Percentiles rank a stretch among this genome's conserved stretches.
Evolutionary conservation across 1,140 invertebrate species (phyloP).

Genomic region (Apis laboriosa): DNA sequence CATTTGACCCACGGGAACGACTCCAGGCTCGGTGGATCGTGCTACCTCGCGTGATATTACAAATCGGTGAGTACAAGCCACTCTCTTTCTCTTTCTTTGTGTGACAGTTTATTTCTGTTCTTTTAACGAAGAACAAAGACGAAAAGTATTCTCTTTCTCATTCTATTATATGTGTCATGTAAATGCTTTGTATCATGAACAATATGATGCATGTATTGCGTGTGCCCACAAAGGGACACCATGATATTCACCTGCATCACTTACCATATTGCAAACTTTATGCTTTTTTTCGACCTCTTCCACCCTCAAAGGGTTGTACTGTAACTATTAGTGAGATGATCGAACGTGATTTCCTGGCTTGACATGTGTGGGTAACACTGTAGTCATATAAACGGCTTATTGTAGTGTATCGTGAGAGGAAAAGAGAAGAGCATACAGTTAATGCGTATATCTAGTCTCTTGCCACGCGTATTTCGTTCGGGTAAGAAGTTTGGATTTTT

Average conservation of each 20-base stretch:
- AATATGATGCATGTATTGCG: background rate
- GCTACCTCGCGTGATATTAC: slow-evolving; percentile 69
- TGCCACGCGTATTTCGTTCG: slow-evolving; percentile 17
- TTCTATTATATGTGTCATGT: background rate
- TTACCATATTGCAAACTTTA: slow-evolving; percentile 45
- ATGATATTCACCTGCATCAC: slow-evolving; percentile 42
- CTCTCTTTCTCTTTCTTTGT: background rate
- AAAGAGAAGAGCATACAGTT: background rate
- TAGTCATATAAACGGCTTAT: slow-evolving; percentile 12
- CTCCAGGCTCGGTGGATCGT: slow-evolving; percentile 77
- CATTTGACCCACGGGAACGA: slow-evolving; percentile 78
- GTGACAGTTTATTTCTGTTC: slow-evolving; percentile 17
- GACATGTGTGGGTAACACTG: slow-evolving; percentile 36
- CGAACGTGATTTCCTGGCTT: slow-evolving; percentile 37
- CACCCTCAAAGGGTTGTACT: slow-evolving; percentile 17
- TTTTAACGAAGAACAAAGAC: too few species aligned
- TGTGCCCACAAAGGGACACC: slow-evolving; percentile 34
- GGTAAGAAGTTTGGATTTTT: background rate
- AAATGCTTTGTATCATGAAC: background rate
- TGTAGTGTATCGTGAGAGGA: slow-evolving; percentile 26
- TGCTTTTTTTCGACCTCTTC: slow-evolving; percentile 9
- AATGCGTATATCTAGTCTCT: slow-evolving; percentile 39
- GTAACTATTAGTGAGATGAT: slow-evolving; percentile 27
- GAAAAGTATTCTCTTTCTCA: background rate
- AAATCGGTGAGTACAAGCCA: slow-evolving; percentile 70